Base-by-base conservation (phyloP, 2,797 vertebrate genomes). In the Hemitrygon akajei region DNA sequence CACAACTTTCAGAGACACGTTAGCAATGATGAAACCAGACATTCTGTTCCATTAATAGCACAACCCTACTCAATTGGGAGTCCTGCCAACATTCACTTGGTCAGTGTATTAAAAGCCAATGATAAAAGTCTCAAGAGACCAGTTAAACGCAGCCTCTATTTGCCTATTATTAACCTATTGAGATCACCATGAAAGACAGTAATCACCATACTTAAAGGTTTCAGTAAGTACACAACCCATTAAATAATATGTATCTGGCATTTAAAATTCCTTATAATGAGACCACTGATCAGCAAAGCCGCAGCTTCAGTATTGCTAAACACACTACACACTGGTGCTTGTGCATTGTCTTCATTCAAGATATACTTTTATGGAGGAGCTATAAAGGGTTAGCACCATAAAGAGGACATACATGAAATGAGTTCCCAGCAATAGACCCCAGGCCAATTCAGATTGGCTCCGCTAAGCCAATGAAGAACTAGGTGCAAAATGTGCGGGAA, bases 1-100 rank as follows among this genome's bases (percentile, higher is more conserved):
- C 34, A 37, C n/a, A 91, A 69, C 87, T 71, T 91, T 91, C 87
- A 69, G 63, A 69, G 87, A 40, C n/a, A 20, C 58, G 25, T 60
- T 58, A 30, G 27, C 47, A 60, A 25, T 9, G 87, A 71, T 91
- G 87, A 91, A 91, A n/a, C 30, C 66, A 37, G 87, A 71, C 30
- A 69, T 91, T 71, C 66, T 69, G 63, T 71, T 86, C 87, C 66
- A 69, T 91, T 66, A 91, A 69, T 66, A 34, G 60, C 60, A 71
- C 87, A 91, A 30, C 87, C 34, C 14, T 2, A 71, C 16, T 71
- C 87, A 37, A 69, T 71, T 69, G 87, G 47, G 5, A 71, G 27
- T 20, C 63, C 34, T 91, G 87, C 60, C 87, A 69, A 9, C 87
- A 71, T 91, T 91, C 63, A 71, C 7, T 69, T 69, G 9, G n/a